Conservation (phyloP, 2,113 vertebrate species). For the Casuarius casuarius region DNA sequence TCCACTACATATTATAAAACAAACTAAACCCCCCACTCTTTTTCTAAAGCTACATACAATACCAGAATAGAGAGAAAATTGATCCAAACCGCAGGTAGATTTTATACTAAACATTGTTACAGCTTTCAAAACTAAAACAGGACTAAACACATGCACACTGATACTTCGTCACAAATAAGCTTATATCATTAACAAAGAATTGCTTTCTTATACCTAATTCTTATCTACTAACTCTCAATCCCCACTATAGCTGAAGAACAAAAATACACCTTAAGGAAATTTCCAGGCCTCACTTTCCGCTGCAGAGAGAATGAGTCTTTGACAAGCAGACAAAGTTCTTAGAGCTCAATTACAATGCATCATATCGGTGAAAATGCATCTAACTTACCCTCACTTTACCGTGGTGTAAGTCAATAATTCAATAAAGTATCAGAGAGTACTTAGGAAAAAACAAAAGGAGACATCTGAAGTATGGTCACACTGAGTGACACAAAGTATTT, state of each 20-base stretch:
- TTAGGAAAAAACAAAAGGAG: neutral
- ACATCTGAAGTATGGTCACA: fast-evolving
- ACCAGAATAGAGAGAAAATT: neutral
- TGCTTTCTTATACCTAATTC: conserved; percentile 2
- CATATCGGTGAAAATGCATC: neutral
- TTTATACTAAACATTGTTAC: neutral
- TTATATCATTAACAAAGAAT: neutral
- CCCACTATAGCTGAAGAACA: neutral
- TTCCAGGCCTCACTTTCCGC: neutral
- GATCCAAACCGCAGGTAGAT: neutral
- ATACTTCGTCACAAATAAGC: neutral
- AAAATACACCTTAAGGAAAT: neutral
- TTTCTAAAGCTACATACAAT: neutral
- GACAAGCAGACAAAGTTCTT: neutral
- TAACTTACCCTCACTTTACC: neutral
- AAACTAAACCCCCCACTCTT: neutral
- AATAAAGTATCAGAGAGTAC: neutral
- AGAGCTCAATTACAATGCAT: neutral
- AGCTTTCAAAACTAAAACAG: neutral
- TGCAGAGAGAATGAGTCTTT: neutral
- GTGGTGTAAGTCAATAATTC: fast-evolving
- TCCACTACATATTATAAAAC: neutral
- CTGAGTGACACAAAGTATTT: neutral
- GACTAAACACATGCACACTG: neutral
- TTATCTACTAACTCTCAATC: neutral